A percentile compares a stretch with the other conserved stretches of the same genome.
phyloP scores from a whole-genome alignment of 2,797 vertebrate species.

The Lerista edwardsae region DNA sequence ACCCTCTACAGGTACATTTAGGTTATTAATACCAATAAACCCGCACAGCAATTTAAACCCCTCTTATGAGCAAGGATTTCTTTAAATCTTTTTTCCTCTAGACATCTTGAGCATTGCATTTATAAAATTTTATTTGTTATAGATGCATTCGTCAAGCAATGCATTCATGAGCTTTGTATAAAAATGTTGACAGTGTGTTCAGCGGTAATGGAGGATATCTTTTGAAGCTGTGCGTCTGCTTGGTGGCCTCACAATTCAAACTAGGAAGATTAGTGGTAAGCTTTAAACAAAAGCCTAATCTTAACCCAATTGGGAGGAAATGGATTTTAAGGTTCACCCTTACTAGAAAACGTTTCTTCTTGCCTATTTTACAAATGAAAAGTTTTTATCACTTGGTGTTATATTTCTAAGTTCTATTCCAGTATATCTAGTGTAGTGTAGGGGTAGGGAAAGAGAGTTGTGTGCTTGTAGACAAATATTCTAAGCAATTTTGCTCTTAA shows the following conservation, averaged over 20 bases:
- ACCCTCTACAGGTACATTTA: too few species aligned
- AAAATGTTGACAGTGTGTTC: not conserved
- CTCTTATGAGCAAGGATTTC: too few species aligned
- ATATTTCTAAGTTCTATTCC: too few species aligned
- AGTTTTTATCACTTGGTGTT: not conserved
- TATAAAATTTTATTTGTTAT: not conserved
- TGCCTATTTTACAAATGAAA: not conserved
- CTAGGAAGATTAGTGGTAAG: not conserved
- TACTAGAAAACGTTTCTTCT: not conserved
- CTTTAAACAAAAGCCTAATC: not conserved
- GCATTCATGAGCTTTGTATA: not conserved
- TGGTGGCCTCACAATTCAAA: not conserved
- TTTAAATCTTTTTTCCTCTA: not conserved
- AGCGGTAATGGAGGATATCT: not conserved
- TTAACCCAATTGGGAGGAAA: too few species aligned
- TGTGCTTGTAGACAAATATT: not conserved
- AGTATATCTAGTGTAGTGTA: too few species aligned
- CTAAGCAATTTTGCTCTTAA: not conserved
- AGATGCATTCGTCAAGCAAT: not conserved
- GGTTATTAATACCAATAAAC: too few species aligned
- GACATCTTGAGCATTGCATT: not conserved
- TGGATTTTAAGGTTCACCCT: too few species aligned
- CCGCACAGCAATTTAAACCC: too few species aligned
- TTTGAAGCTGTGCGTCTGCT: not conserved
- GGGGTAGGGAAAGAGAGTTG: not conserved